Base-by-base conservation (phyloP, 1,140 invertebrate genomes). In the Eulimnadia texana region DNA sequence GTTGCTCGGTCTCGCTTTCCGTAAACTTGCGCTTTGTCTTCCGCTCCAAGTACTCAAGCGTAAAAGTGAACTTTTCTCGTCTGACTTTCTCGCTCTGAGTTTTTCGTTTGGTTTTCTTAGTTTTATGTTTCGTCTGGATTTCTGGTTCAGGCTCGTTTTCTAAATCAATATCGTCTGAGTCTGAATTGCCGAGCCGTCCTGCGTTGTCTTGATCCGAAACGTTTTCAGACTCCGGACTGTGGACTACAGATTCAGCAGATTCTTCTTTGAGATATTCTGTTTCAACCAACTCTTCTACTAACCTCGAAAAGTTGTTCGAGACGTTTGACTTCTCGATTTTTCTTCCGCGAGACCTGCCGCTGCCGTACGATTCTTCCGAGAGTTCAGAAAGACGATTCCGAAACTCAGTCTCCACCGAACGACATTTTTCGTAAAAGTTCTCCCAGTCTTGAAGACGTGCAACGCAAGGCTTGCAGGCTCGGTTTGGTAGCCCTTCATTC, bases 121-220 rank as follows among this genome's bases (percentile, higher is more conserved):
- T 16, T 57, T 57, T 27, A 57, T 33, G 27, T 23, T 54, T 27
- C n/a, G 52, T 16, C 3, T 23, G 24, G 23, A 54, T 25, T 13
- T 54, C 52, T 54, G 24, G 23, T 54, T 54, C 52, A 54, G 28
- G 28, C 22, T 54, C 52, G 28, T 54, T 27, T 54, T 54, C 52
- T 6, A 27, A 25, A 22, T n/a, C 51, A 23, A 24, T 25, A 11
- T 25, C n/a, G 16, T 16, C 23, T 16, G 24, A 23, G n/a, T 54
- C 52, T 20, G 24, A 23, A 3, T 3, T 27, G 24, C 28, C 52
- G 3, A 22, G 3, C 0, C 13, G 19, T 16, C 28, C 52, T 54
- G 52, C 10, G 1, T 54, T 27, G 28, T 54, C 52, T 54, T 23
- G 52, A 54, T 54, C 22, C n/a, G 52, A 16, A 22, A 27, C 20